phyloP scores from a whole-genome alignment of 2,888 invertebrate genomes.

The Leucophenga montana region DNA sequence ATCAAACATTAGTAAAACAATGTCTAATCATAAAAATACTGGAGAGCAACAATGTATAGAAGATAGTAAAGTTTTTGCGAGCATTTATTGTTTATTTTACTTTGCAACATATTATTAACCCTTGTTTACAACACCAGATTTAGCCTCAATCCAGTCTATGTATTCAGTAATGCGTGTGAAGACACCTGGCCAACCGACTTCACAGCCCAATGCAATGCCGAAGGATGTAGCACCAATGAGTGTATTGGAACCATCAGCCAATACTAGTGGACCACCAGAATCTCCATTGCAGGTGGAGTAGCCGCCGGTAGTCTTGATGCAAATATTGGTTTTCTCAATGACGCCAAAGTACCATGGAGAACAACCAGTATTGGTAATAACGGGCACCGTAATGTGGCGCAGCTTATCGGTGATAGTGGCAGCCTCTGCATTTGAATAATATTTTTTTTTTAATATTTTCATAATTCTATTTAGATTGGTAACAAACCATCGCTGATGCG shows the following conservation, averaged over 20 bases:
- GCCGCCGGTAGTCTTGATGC: constrained; percentile 61
- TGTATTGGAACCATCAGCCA: constrained; percentile 46
- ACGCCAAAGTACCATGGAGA: constrained; percentile 51
- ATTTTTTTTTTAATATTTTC: background rate
- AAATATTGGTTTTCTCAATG: constrained; percentile 51
- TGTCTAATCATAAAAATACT: too few relatives aligned
- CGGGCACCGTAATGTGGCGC: constrained; percentile 52
- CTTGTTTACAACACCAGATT: constrained; percentile 50
- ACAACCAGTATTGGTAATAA: constrained; percentile 57
- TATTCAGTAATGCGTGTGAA: constrained; percentile 67
- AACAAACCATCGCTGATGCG: constrained; percentile 58
- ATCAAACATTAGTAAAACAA: too few relatives aligned
- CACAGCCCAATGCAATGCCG: constrained; percentile 66
- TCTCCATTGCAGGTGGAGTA: constrained; percentile 68
- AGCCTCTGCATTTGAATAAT: constrained; percentile 40
- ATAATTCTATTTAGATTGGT: background rate
- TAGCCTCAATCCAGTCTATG: constrained; percentile 66
- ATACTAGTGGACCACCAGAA: constrained; percentile 69
- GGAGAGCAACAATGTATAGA: too few relatives aligned
- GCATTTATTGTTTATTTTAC: too few relatives aligned
- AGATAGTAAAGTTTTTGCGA: too few relatives aligned
- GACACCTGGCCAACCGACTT: constrained; percentile 67
- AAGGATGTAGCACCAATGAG: constrained; percentile 69
- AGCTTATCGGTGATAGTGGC: constrained; percentile 50
- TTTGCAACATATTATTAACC: constrained; percentile 39